Conservation (phyloP, 1,140 invertebrate species). For the Drosophila repletoides region DNA sequence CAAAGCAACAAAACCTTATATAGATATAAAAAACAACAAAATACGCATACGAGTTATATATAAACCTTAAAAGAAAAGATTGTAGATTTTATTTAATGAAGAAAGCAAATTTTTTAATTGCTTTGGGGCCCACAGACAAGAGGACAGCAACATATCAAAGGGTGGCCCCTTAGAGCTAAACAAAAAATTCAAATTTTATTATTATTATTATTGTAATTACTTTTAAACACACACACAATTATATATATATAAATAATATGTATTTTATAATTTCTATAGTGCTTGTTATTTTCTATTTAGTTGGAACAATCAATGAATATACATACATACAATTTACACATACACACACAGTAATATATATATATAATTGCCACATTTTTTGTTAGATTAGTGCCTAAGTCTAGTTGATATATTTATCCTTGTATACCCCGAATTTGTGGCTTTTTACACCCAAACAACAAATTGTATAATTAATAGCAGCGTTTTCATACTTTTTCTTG, state of each 20-base stretch:
- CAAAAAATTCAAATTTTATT: slow-evolving; percentile 34
- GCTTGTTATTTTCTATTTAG: slow-evolving; percentile 78
- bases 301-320: slow-evolving; percentile 51
- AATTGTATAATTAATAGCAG: slow-evolving; percentile 52
- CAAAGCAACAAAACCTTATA: slow-evolving; percentile 86
- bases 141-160: slow-evolving; percentile 63
- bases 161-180: slow-evolving; percentile 42
- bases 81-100: slow-evolving; percentile 40
- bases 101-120: slow-evolving; percentile 10
- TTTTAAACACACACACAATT: slow-evolving; percentile 67
- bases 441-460: slow-evolving; percentile 74
- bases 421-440: slow-evolving; percentile 65
- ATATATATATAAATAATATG: slow-evolving; percentile 28
- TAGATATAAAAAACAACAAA: slow-evolving; percentile 58
- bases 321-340: slow-evolving; percentile 11
- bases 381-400: slow-evolving; percentile 78
- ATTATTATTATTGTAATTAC: slow-evolving; percentile 66
- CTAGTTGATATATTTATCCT: slow-evolving; percentile 62
- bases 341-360: slow-evolving; percentile 3
- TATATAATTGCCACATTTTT: slow-evolving; percentile 57
- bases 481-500: too few species aligned
- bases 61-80: slow-evolving; percentile 83
- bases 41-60: slow-evolving; percentile 86
- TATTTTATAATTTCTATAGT: slow-evolving; percentile 37
- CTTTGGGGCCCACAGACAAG: too few species aligned